Base-by-base conservation (phyloP, 2,113 vertebrate species). In the Lipotes vexillifer region DNA sequence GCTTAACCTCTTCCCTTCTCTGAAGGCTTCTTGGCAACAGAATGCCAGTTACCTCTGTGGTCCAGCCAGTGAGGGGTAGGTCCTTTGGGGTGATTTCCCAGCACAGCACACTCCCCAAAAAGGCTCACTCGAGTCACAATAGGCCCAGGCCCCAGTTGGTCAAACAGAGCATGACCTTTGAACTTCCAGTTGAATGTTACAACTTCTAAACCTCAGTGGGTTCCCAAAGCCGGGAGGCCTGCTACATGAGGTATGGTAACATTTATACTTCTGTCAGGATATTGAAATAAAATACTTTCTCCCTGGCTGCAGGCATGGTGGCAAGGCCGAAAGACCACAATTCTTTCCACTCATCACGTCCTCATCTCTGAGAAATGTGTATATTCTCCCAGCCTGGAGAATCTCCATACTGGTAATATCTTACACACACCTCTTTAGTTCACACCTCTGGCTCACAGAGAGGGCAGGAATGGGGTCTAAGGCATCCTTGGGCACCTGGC, bases 21-120 rank as follows among this genome's bases (percentile, higher is more conserved):
- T 20, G 12, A 38, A 66, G 71, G 80, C 36, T 93, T 80, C 20
- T 20, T 4, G 74, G 55, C 72, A 68, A 86, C 0, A 6, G 1
- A 41, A 52, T 1, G 6, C 57, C 12, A 46, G 14, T 59, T 1
- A 36, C 20, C 18, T 55, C 14, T 61, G 36, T 31, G 44, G 46
- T 83, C 29, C 11, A 38, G 85, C 20, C 49, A 61, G 66, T 1
- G 1, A 69, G 27, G 20, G 10, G 25, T 10, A 15, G 66, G 33
- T 44, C 11, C 0, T 1, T 7, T 0, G 78, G 61, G 7, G 2
- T 65, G 41, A 57, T 29, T 27, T n/a, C 20, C 11, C 12, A 81
- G n/a, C 13, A 33, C 0, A 44, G 6, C 1, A 0, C 18, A 27
- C 7, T 29, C 52, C 3, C n/a, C 36, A 2, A 2, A 1, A 20